Conservation (phyloP, 2,888 invertebrate genomes). For the Belgica antarctica region DNA sequence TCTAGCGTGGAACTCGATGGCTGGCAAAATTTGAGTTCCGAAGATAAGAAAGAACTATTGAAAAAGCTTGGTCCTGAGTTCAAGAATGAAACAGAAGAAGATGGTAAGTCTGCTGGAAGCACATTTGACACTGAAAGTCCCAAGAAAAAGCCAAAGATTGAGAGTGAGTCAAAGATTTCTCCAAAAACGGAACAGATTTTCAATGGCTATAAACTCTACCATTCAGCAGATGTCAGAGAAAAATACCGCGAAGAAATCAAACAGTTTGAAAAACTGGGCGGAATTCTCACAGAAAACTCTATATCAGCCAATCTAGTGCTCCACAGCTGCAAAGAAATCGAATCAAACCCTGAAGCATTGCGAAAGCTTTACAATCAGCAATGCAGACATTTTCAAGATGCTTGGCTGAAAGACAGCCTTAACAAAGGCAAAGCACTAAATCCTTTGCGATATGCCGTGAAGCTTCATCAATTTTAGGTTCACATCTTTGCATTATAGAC, state of each 20-base stretch:
- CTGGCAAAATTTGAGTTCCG: conserved; percentile 65
- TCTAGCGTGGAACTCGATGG: conserved; percentile 75
- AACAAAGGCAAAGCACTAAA: neutral
- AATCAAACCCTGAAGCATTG: neutral
- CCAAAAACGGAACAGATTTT: neutral
- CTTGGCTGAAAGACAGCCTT: conserved; percentile 33
- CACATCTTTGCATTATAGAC: neutral
- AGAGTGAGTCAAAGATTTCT: conserved; percentile 14
- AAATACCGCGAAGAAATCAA: conserved; percentile 21
- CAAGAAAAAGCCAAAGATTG: conserved; percentile 70
- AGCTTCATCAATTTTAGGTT: conserved; percentile 13
- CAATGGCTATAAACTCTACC: neutral
- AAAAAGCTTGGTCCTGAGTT: neutral
- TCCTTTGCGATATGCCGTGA: neutral
- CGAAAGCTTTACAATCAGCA: conserved; percentile 1
- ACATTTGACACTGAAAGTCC: too few species aligned
- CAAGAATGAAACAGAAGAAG: neutral
- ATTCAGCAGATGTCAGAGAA: neutral
- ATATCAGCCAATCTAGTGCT: conserved; percentile 29
- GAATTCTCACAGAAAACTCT: neutral
- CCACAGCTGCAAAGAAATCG: neutral
- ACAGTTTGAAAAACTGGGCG: conserved; percentile 11
- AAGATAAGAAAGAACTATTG: conserved; percentile 47
- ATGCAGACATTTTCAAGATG: conserved; percentile 17
- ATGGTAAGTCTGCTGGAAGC: neutral